A percentile compares a stretch with the other conserved stretches of the same genome.
These are phyloP conservation scores for Zophobas morio DNA, from an alignment of 1,140 invertebrate genomes.

Conservation along the genomic window DNA sequence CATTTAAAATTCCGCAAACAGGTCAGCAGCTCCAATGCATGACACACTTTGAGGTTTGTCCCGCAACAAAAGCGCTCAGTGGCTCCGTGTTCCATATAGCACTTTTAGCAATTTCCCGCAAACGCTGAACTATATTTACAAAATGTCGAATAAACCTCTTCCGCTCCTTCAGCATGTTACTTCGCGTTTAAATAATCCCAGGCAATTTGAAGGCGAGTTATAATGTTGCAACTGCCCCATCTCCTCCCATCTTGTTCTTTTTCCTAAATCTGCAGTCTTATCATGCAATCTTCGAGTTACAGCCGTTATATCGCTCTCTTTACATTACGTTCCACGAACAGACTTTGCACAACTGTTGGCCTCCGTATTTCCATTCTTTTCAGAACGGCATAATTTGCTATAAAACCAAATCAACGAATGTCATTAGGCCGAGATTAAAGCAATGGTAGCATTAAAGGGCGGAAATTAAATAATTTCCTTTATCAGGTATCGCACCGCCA, in stretches of 20 bases:
- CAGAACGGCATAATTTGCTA: conserved; percentile 28
- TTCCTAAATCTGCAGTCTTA: neutral
- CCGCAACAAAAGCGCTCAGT: too few species aligned
- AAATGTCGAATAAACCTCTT: too few species aligned
- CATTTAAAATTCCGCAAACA: too few species aligned
- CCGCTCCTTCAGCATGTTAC: too few species aligned
- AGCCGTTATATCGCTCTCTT: neutral
- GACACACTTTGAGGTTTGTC: too few species aligned
- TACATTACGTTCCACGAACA: neutral
- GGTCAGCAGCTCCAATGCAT: too few species aligned
- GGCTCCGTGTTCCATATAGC: too few species aligned
- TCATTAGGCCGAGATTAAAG: conserved; percentile 29
- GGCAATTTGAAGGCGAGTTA: neutral
- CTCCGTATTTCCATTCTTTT: conserved; percentile 14
- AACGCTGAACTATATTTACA: too few species aligned
- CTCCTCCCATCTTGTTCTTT: neutral
- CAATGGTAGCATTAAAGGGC: conserved; percentile 35
- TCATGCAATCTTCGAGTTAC: conserved; percentile 20
- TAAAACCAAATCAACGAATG: conserved; percentile 40
- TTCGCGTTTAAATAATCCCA: too few species aligned
- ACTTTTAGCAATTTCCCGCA: too few species aligned
- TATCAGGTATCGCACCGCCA: conserved; percentile 40
- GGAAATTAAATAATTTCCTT: conserved; percentile 49
- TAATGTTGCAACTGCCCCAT: conserved; percentile 1
- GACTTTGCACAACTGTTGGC: conserved; percentile 3